Conservation (phyloP, 2,888 invertebrate genomes). For the Lasioglossum zephyrum region DNA sequence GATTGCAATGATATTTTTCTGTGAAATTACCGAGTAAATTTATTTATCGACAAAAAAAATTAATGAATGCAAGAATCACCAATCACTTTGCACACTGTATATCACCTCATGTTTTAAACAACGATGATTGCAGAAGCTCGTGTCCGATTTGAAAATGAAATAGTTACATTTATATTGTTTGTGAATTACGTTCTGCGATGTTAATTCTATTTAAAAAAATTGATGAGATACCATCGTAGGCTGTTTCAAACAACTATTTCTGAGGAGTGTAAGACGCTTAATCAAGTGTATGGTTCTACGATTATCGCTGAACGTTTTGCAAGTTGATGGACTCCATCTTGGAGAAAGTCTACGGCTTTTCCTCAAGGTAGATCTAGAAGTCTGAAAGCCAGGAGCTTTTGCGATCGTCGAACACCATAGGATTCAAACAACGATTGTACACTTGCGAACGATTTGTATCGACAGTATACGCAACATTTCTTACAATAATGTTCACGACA, state of each 20-base stretch:
- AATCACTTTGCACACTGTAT: constrained; percentile 5
- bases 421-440: constrained; percentile 77
- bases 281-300: not conserved
- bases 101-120: not conserved
- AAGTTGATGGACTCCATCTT: not conserved
- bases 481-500: not conserved
- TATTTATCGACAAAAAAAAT: not conserved
- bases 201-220: constrained; percentile 36
- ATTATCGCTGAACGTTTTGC: not conserved
- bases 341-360: not conserved
- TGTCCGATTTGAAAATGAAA: not conserved
- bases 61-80: not conserved
- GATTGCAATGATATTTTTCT: no score
- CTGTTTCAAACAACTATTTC: not conserved
- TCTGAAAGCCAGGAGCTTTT: not conserved
- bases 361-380: not conserved
- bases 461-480: constrained; percentile 24
- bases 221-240: no score
- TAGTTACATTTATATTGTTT: not conserved
- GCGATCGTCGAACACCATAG: not conserved
- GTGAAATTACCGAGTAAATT: not conserved
- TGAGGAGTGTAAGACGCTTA: not conserved
- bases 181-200: no score
- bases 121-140: not conserved
- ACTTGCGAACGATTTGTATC: constrained; percentile 76